Base-by-base conservation (phyloP, 2,888 invertebrate genomes). In the Emmelina monodactyla region DNA sequence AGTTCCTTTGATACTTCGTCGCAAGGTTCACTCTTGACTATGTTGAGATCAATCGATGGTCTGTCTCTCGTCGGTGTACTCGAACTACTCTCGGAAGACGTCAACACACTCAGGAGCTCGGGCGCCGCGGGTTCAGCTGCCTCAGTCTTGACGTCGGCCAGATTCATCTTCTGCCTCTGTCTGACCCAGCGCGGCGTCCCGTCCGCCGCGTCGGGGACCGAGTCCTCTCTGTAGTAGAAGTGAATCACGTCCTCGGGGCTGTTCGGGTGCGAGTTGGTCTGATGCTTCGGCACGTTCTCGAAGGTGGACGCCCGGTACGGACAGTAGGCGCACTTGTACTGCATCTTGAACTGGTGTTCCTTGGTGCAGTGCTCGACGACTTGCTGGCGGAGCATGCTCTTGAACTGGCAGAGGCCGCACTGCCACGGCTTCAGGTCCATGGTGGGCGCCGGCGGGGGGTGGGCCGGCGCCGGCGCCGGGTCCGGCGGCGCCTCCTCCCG, bases 291-390 rank as follows among this genome's bases (percentile, higher is more conserved):
- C 28, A 89, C 82, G 16, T 81, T 79, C 5, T 82, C 73, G 15
- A 82, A 64, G 2, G 82, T 81, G 1, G 84, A 75, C 0, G 71
- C 64, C 11, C 70, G 49, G 47, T 83, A 89, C 0, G 73, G 55
- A 46, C 92, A 93, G 40, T 87, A 70, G 0, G 81, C 82, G 51
- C 92, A 92, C 48, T 87, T 87, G 58, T 80, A 91, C 44, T 89
- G 89, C 50, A 82, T 79, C 39, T 84, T 85, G 2, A 88, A 82
- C 16, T 83, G 76, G 52, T 93, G 92, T 5, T 60, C 51, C 19
- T 65, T 69, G 1, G 63, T 53, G 19, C 84, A 85, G 51, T 91
- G 91, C 0, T 72, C 67, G 0, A 75, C 65, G 19, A 88, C 83
- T 31, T 85, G 86, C 0, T 78, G 73, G 14, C 85, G 83, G 1